These are phyloP conservation scores for Drosophila pallidifrons DNA, from an alignment of 1,140 invertebrate genomes.

Conservation along the genomic window DNA sequence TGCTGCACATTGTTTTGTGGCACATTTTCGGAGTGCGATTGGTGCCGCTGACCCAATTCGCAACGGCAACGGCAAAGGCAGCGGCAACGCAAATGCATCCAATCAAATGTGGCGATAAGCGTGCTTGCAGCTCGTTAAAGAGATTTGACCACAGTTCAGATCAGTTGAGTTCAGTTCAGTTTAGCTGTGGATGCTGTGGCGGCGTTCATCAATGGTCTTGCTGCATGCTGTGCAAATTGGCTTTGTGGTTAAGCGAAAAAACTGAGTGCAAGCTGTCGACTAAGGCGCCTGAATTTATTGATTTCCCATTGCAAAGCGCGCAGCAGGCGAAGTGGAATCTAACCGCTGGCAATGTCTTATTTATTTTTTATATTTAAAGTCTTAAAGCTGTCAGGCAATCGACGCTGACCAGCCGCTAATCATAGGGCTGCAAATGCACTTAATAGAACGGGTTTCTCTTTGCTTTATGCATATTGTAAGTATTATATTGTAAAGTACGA, in stretches of 20 bases:
- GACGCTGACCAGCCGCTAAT: constrained; percentile 67
- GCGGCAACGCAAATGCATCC: constrained; percentile 19
- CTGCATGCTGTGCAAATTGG: constrained; percentile 77
- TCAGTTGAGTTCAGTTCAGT: constrained; percentile 4
- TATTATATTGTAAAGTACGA: not conserved
- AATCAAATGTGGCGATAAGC: constrained; percentile 54
- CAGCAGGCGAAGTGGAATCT: constrained; percentile 13
- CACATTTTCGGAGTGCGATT: constrained; percentile 21
- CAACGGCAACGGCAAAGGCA: constrained; percentile 18
- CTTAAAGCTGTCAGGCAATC: constrained; percentile 51
- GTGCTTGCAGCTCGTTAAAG: constrained; percentile 45
- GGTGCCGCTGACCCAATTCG: constrained; percentile 51
- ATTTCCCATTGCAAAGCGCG: constrained; percentile 36
- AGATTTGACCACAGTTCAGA: not conserved
- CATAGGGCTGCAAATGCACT: constrained; percentile 61
- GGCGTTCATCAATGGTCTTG: constrained; percentile 48
- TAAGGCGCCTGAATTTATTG: constrained; percentile 57
- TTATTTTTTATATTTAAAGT: constrained; percentile 40
- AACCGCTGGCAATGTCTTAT: constrained; percentile 55
- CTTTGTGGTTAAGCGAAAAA: constrained; percentile 18
- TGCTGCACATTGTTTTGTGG: constrained; percentile 22
- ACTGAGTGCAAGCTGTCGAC: constrained; percentile 47
- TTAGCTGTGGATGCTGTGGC: constrained; percentile 36
- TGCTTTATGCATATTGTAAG: not conserved
- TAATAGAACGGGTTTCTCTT: constrained; percentile 56